Conservation (phyloP, 2,113 vertebrate genomes). For the Cisticola juncidis region DNA sequence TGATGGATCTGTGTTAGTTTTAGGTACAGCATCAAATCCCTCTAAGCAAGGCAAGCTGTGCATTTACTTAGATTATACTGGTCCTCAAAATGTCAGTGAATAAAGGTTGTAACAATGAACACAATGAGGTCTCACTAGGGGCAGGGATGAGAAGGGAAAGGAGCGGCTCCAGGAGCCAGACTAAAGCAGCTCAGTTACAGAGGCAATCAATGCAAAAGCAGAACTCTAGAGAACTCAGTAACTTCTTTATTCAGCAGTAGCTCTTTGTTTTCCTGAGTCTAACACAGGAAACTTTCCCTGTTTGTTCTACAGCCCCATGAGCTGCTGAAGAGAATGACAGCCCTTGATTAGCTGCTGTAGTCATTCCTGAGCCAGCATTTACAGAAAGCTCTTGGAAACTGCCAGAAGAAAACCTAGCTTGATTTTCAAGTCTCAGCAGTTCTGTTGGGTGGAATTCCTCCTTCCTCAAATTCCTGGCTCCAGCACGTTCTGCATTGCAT, state of each 20-base stretch:
- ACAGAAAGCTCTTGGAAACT: not conserved
- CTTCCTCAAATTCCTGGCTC: slow-evolving; percentile 18
- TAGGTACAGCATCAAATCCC: not conserved
- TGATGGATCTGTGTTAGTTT: not conserved
- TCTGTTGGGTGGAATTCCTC: slow-evolving; percentile 26
- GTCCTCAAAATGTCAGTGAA: not conserved
- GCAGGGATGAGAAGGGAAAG: not conserved
- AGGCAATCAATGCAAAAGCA: not conserved
- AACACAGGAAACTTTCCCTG: not conserved
- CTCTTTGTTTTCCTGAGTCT: not conserved
- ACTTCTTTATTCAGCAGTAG: not conserved
- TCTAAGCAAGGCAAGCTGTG: not conserved
- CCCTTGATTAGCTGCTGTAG: not conserved
- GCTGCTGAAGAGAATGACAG: not conserved
- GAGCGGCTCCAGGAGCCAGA: not conserved
- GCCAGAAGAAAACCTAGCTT: not conserved
- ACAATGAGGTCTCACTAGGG: not conserved
- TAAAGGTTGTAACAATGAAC: not conserved
- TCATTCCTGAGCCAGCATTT: not conserved
- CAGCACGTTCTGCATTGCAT: not conserved
- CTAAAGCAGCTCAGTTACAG: not conserved
- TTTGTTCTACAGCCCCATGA: not conserved
- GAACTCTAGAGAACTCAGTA: not conserved
- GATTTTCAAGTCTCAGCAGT: slow-evolving; percentile 20
- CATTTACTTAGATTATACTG: not conserved